Evolutionary conservation across 2,888 invertebrate genomes (phyloP).

Genomic region (Cepaea hortensis): DNA sequence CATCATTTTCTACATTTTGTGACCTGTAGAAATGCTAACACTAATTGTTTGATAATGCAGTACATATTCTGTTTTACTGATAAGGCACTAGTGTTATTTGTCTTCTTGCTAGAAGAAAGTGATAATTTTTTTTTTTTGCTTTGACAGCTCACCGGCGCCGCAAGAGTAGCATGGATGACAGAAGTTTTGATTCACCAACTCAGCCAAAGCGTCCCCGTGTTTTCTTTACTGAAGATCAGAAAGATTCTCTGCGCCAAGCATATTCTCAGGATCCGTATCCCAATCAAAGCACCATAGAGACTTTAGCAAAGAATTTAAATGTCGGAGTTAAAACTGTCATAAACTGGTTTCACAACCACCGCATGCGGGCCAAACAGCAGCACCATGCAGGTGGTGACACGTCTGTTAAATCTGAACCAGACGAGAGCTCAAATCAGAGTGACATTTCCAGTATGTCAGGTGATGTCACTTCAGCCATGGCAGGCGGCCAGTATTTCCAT

Average conservation of each 20-base stretch:
- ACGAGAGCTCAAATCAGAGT: slow-evolving; percentile 70
- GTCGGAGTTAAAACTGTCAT: slow-evolving; percentile 96
- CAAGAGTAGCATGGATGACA: slow-evolving; percentile 74
- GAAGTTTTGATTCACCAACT: slow-evolving; percentile 66
- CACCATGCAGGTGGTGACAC: slow-evolving; percentile 57
- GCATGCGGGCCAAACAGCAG: slow-evolving; percentile 91
- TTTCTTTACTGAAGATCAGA: slow-evolving; percentile 98
- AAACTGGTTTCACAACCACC: slow-evolving; percentile 99
- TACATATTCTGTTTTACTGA: no score
- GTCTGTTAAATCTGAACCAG: slow-evolving; percentile 64
- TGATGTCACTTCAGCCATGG: slow-evolving; percentile 60
- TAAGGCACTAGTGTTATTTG: neutral
- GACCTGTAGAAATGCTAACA: no score
- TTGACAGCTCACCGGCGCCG: slow-evolving; percentile 85
- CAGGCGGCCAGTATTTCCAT: slow-evolving; percentile 39
- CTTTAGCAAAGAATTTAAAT: slow-evolving; percentile 91
- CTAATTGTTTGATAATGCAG: no score
- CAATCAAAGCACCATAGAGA: slow-evolving; percentile 95
- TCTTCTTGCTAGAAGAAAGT: neutral
- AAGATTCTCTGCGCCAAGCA: slow-evolving; percentile 93
- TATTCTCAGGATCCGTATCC: slow-evolving; percentile 98
- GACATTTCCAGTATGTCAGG: slow-evolving; percentile 67
- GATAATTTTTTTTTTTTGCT: slow-evolving; percentile 3
- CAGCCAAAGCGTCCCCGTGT: slow-evolving; percentile 84
- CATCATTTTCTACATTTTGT: no score